Conservation (phyloP, 2,888 invertebrate species). For the Gisinianus flammeolus region DNA sequence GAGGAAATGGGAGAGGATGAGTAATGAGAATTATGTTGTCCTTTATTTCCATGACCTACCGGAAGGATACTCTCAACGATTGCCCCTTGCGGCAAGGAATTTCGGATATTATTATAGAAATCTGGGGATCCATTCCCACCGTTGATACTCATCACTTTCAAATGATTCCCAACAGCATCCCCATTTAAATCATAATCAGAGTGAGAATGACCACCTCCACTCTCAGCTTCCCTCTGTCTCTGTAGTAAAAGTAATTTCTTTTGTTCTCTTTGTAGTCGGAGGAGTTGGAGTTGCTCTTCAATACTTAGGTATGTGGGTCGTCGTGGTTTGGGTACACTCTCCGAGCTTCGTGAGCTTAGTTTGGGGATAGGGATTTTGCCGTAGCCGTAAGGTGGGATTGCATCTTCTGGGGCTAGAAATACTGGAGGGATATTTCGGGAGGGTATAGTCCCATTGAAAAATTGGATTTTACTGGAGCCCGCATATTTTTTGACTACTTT, state of each 20-base stretch:
- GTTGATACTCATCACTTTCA: not conserved
- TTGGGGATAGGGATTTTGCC: constrained; percentile 58
- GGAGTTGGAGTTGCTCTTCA: constrained; percentile 30
- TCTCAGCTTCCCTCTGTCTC: not conserved
- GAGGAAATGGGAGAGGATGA: no score
- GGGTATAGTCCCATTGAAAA: constrained; percentile 57
- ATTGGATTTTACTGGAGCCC: constrained; percentile 57
- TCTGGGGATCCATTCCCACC: not conserved
- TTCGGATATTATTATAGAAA: constrained; percentile 41
- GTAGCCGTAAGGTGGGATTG: constrained; percentile 51
- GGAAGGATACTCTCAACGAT: constrained; percentile 49
- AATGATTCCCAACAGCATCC: not conserved
- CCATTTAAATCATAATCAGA: not conserved
- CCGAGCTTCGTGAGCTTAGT: constrained; percentile 36
- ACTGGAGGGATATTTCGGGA: constrained; percentile 51
- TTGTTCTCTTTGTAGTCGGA: constrained; percentile 21
- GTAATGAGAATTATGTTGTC: no score
- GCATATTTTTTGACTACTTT: constrained; percentile 58
- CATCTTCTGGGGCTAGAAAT: constrained; percentile 57
- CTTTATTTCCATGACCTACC: not conserved
- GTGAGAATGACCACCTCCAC: not conserved
- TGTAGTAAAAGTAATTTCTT: constrained; percentile 11
- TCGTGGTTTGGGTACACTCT: not conserved
- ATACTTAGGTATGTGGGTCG: constrained; percentile 23
- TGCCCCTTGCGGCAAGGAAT: constrained; percentile 48